Evolutionary conservation across 2,797 vertebrate genomes (phyloP), one percentile per base, ranked within the genome.

Genomic region (Chiloscyllium punctatum): DNA sequence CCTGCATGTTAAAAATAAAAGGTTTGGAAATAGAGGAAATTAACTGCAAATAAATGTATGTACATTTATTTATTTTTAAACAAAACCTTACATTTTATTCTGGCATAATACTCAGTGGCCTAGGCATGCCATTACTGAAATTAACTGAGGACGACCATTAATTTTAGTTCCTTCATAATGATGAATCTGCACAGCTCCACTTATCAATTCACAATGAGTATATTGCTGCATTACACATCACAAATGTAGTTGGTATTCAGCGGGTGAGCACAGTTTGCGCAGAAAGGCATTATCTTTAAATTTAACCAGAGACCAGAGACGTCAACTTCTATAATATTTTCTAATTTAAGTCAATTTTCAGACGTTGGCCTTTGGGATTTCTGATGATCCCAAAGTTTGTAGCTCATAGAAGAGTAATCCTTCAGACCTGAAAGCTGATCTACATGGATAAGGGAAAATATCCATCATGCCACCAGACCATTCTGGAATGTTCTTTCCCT

Each of bases 331-430:
- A 33, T 94, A 74, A 74, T 74, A 74, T 94, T 69, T 94, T 94
- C 94, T 94, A 42, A 48, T 94, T 72, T 94, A 30, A 42, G 92
- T 94, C 68, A 71, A 94, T 94, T 72, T 94, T 72, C 92, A 42
- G 92, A 37, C 37, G 16, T 48, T 51, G 68, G 68, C 92, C 42
- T 72, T 16, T 74, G 94, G 94, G 94, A 94, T 94, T 74, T 48
- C 69, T 51, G 68, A 95, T 77, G 94, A 74, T 74, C 48, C 69
- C 27, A 74, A 53, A 51, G 69, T 74, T 94, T 74, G 94, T 74
- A 94, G 94, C 69, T 74, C 11, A 2, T 53, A 72, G 68, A 42
- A 33, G 69, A 74, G 33, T 53, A 94, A 94, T 94, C 69, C 11
- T n/a, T 94, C 69, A 94, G 94, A 37, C 48, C 68, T 92, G 42